Conservation (phyloP, 2,113 vertebrate genomes). For the human (Homo sapiens) region GRCh38 chr14:89241501-89242000, state of each 20-base stretch:
- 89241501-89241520: neutral
- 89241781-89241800: too few species aligned
- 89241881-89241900: neutral
- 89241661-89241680: accelerated
- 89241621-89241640: neutral
- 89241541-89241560: neutral
- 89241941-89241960: neutral
- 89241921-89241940: neutral
- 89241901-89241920: accelerated
- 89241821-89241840: neutral
- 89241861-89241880: neutral
- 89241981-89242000: neutral
- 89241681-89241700: neutral
- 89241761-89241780: neutral
- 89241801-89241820: neutral
- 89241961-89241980: too few species aligned
- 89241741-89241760: accelerated
- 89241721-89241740: neutral
- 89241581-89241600: neutral
- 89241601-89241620: neutral
- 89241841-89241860: neutral
- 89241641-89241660: neutral
- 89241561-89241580: neutral
- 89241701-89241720: neutral
- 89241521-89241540: neutral